Conservation (phyloP, 2,888 invertebrate species). For the Nasonovia ribisnigri region DNA sequence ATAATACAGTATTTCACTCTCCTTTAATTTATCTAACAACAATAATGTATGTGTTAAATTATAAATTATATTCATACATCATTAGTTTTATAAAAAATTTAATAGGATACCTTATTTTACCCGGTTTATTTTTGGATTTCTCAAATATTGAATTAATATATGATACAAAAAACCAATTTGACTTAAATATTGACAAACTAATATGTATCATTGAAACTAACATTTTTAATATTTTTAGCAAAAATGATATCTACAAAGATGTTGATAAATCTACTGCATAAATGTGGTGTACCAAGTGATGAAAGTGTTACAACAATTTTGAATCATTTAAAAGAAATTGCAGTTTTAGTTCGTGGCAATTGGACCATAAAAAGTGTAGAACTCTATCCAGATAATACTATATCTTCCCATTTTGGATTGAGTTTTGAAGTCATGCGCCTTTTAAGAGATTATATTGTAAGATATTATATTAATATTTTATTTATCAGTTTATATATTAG, state of each 20-base stretch:
- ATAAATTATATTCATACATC: background rate
- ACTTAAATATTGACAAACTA: background rate
- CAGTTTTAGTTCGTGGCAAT: slow-evolving; percentile 28
- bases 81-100: background rate
- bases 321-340: slow-evolving; percentile 34
- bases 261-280: slow-evolving; percentile 24
- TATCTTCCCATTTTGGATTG: slow-evolving; percentile 41
- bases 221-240: slow-evolving; percentile 34
- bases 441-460: slow-evolving; percentile 54
- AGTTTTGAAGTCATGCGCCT: slow-evolving; percentile 42
- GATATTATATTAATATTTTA: background rate
- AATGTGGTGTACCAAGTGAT: slow-evolving; percentile 24
- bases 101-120: background rate
- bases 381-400: slow-evolving; percentile 47
- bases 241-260: slow-evolving; percentile 50
- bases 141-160: background rate
- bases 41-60: background rate
- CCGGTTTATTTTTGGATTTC: background rate
- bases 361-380: slow-evolving; percentile 53
- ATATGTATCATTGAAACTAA: background rate
- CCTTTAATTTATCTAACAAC: background rate
- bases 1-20: background rate
- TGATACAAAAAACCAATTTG: background rate
- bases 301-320: slow-evolving; percentile 37
- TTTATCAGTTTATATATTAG: background rate